Evolutionary conservation across 2,113 vertebrate genomes (phyloP).

Genomic region (Neodon shergylaensis): DNA sequence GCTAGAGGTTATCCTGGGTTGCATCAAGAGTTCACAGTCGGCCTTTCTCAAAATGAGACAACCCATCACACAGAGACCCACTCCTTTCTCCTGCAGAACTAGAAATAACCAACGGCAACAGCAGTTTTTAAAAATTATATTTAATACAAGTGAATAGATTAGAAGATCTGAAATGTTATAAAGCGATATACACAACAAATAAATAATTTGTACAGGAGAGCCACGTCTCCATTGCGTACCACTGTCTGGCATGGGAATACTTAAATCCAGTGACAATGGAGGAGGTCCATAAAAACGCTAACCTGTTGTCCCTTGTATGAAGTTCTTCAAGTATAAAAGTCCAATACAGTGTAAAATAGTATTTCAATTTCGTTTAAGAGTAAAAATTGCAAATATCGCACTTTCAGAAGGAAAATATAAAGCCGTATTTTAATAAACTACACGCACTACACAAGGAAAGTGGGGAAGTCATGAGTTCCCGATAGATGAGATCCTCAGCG

Average conservation of each 20-base stretch:
- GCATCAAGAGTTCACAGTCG: too few relatives aligned
- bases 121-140: constrained; percentile 93
- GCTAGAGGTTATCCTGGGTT: background rate
- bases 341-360: constrained; percentile 99
- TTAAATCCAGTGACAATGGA: constrained; percentile 97
- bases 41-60: background rate
- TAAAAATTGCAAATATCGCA: constrained; percentile 97
- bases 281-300: constrained; percentile 94
- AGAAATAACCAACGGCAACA: constrained; percentile 79
- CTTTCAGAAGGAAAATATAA: constrained; percentile 92
- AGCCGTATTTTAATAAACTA: constrained; percentile 93
- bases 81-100: constrained; percentile 60
- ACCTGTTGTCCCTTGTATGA: constrained; percentile 99
- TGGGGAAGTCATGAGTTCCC: constrained; percentile 76
- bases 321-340: constrained; percentile 99
- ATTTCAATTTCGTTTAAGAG: constrained; percentile 94
- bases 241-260: constrained; percentile 90
- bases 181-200: constrained; percentile 91
- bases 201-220: constrained; percentile 95
- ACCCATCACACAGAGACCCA: constrained; percentile 41
- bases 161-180: constrained; percentile 94
- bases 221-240: constrained; percentile 94
- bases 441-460: constrained; percentile 86
- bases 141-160: constrained; percentile 95
- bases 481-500: constrained; percentile 85